Percentiles rank a stretch among this genome's conserved stretches.
These are phyloP conservation scores for Misgurnus anguillicaudatus DNA, from an alignment of 2,113 vertebrate species.

Conservation along the genomic window DNA sequence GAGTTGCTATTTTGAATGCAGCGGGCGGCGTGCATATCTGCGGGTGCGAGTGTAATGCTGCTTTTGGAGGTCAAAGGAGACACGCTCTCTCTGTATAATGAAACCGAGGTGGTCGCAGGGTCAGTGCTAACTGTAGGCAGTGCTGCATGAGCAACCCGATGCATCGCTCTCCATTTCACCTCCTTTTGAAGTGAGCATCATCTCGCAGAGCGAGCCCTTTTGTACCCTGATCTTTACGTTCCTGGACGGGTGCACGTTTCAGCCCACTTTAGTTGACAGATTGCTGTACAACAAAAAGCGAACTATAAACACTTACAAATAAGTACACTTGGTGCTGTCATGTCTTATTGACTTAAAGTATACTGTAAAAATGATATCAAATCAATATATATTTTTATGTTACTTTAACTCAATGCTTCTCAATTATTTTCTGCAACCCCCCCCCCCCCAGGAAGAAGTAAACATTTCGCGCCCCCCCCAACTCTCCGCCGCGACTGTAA, in stretches of 20 bases:
- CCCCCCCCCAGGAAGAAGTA: too few species aligned
- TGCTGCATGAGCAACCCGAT: slow-evolving; percentile 16
- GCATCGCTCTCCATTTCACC: not conserved
- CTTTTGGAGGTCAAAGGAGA: slow-evolving; percentile 46
- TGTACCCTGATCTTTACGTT: not conserved
- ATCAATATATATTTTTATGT: too few species aligned
- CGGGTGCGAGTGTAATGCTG: slow-evolving; percentile 21
- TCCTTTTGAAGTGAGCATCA: not conserved
- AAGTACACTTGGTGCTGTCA: not conserved
- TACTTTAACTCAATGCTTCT: too few species aligned
- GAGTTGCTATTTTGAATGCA: slow-evolving; percentile 46
- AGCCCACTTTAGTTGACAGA: too few species aligned
- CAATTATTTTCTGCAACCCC: too few species aligned
- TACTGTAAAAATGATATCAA: not conserved
- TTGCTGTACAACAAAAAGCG: too few species aligned
- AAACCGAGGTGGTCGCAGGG: slow-evolving; percentile 22
- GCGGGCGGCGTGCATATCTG: slow-evolving; percentile 26
- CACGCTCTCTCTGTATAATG: slow-evolving; percentile 48
- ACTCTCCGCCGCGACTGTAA: too few species aligned
- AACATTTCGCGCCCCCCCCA: too few species aligned
- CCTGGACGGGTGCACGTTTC: not conserved
- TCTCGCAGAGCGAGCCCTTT: not conserved
- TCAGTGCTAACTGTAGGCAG: slow-evolving; percentile 33
- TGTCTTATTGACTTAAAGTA: not conserved
- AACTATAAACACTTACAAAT: not conserved